Conservation (phyloP, 2,888 invertebrate species). For the Eustalomyia histrio region DNA sequence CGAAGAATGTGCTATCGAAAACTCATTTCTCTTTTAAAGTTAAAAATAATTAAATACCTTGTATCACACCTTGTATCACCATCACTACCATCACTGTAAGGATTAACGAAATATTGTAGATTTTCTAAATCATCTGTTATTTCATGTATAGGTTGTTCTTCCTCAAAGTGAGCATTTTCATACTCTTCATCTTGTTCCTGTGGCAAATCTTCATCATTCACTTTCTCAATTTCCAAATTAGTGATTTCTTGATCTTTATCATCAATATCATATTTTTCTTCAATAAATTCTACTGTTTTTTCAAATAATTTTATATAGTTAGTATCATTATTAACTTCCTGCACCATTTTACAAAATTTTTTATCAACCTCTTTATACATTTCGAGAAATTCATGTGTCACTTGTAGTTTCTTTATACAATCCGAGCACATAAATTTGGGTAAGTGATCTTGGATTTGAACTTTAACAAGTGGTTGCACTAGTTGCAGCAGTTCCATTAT, state of each 20-base stretch:
- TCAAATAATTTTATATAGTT: not conserved
- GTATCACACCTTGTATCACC: not conserved
- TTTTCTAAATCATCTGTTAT: not conserved
- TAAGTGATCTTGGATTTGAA: not conserved
- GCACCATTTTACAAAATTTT: not conserved
- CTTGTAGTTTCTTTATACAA: not conserved
- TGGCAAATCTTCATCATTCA: not conserved
- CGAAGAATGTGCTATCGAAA: too few species aligned
- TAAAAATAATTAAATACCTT: too few species aligned
- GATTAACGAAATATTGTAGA: not conserved
- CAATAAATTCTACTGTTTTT: not conserved
- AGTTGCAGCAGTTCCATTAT: not conserved
- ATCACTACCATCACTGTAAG: not conserved
- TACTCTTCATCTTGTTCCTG: not conserved
- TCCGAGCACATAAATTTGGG: not conserved
- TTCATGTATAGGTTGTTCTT: not conserved
- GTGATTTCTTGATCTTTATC: not conserved
- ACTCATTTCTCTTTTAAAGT: too few species aligned
- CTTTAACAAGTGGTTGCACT: not conserved
- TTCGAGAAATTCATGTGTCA: not conserved
- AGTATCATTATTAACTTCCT: not conserved
- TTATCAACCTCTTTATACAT: slow-evolving; percentile 1
- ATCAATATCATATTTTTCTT: too few species aligned
- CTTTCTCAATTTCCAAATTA: not conserved
- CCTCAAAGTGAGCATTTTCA: too few species aligned